Conservation (phyloP, 2,797 vertebrate species). For the Amphiprion clarkii region DNA sequence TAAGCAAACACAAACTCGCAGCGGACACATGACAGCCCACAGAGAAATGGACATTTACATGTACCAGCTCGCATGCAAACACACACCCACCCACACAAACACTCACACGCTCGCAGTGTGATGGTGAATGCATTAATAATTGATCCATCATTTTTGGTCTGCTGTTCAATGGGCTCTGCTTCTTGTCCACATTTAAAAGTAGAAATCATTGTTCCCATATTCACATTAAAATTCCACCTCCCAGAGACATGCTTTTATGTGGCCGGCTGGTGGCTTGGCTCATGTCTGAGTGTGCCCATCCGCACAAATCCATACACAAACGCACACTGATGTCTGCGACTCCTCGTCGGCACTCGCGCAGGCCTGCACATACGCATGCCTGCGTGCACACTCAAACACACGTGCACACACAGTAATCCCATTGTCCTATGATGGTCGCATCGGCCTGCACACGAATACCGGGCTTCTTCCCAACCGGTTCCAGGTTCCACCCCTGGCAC, state of each 20-base stretch:
- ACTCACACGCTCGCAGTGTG: conserved; percentile 59
- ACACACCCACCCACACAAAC: conserved; percentile 49
- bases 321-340: conserved; percentile 60
- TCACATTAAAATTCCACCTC: conserved; percentile 86
- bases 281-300: conserved; percentile 80
- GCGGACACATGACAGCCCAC: conserved; percentile 67
- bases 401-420: conserved; percentile 46
- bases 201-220: conserved; percentile 86
- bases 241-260: conserved; percentile 83
- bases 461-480: conserved; percentile 56
- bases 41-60: conserved; percentile 60
- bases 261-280: conserved; percentile 84
- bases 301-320: conserved; percentile 73
- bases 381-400: conserved; percentile 2
- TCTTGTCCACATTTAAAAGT: conserved; percentile 83
- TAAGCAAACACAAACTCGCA: conserved; percentile 72
- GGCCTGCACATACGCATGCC: background rate
- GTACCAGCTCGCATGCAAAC: conserved; percentile 49
- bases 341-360: conserved; percentile 37
- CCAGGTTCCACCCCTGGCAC: conserved; percentile 62
- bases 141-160: conserved; percentile 81
- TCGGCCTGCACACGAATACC: conserved; percentile 50
- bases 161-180: conserved; percentile 75
- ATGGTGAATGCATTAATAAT: conserved; percentile 85
- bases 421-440: conserved; percentile 61